These are phyloP conservation scores for Eretmochelys imbricata DNA, from an alignment of 2,113 vertebrate species.

Conservation along the genomic window DNA sequence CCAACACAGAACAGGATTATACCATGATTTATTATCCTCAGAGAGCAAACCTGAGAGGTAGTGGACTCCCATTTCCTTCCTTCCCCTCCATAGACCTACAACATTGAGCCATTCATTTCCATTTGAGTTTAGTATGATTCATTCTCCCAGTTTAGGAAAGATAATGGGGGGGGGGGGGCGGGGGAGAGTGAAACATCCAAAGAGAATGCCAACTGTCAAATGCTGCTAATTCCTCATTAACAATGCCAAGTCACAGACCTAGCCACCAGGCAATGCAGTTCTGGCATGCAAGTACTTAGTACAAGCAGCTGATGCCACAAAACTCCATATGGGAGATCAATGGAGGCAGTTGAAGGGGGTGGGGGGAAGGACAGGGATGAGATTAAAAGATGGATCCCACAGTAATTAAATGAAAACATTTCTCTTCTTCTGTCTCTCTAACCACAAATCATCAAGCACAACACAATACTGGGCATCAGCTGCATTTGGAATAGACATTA, in stretches of 20 bases:
- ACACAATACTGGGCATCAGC: accelerated
- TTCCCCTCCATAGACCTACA: background rate
- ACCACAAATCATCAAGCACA: background rate
- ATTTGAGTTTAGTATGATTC: background rate
- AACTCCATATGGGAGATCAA: background rate
- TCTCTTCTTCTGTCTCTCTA: background rate
- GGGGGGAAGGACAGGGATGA: background rate
- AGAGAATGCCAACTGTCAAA: background rate
- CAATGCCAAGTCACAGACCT: background rate
- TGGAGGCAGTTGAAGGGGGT: too few species aligned
- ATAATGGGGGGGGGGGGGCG: accelerated
- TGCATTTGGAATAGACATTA: background rate
- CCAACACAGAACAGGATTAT: background rate
- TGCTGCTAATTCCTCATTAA: background rate
- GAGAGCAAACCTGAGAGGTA: background rate
- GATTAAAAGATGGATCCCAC: background rate
- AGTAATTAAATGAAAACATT: background rate
- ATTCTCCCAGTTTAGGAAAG: background rate
- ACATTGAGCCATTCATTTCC: accelerated
- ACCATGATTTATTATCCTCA: background rate
- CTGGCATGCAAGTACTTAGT: background rate
- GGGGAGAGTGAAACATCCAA: accelerated
- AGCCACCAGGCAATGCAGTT: background rate
- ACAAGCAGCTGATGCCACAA: background rate
- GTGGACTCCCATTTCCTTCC: background rate